Evolutionary conservation across 2,888 invertebrate genomes (phyloP).

Genomic region (Parapristionchus giblindavisi): DNA sequence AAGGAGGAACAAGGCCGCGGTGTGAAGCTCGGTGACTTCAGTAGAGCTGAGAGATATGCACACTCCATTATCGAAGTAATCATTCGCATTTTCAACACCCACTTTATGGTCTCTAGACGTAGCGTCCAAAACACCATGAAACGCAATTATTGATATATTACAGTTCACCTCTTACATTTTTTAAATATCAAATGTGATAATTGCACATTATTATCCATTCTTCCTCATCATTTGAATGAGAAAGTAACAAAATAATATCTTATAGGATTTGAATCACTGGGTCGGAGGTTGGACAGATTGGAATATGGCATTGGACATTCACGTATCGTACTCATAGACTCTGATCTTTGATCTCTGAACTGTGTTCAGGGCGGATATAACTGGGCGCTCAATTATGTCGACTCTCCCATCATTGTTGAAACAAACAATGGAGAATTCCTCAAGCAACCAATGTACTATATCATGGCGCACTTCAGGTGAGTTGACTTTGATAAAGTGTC

Average conservation of each 20-base stretch:
- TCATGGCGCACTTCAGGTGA: conserved; percentile 79
- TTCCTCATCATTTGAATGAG: neutral
- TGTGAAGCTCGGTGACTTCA: conserved; percentile 80
- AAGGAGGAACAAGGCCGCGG: conserved; percentile 15
- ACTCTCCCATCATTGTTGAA: conserved; percentile 81
- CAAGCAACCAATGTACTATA: conserved; percentile 89
- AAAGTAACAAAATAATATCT: neutral
- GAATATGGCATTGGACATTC: conserved; percentile 80
- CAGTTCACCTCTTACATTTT: no score
- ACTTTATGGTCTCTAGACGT: no score
- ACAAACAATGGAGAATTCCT: conserved; percentile 79
- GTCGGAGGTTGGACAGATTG: conserved; percentile 88
- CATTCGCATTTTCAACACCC: neutral
- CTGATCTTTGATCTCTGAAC: neutral
- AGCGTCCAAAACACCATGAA: no score
- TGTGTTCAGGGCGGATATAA: conserved; percentile 81
- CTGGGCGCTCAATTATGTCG: conserved; percentile 84
- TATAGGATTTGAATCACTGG: conserved; percentile 80
- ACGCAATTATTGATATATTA: no score
- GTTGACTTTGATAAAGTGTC: neutral
- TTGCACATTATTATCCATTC: no score
- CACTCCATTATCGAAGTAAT: conserved; percentile 70
- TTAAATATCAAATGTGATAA: no score
- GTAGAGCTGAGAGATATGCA: conserved; percentile 78
- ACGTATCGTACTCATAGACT: conserved; percentile 33